Base-by-base conservation (phyloP, 1,140 invertebrate species). In the Drosophila grimshawi region DNA sequence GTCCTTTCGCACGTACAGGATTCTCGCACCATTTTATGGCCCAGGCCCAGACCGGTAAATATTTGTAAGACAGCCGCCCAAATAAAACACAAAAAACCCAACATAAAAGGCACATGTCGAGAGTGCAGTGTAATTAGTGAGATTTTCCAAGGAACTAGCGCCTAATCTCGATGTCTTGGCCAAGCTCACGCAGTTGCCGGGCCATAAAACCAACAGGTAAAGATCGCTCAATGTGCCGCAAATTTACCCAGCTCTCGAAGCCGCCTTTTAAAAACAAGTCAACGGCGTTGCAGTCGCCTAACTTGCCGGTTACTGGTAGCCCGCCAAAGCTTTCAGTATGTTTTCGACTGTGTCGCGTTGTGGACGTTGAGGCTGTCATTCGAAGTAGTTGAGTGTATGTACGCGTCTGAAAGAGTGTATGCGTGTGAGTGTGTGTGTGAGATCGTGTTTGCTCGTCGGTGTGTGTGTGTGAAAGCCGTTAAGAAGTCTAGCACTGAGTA, bases 261-360 rank as follows among this genome's bases (percentile, higher is more conserved):
- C 83, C 85, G 66, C 4, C 4, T 35, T 57, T 74, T 70, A 3
- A 7, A 32, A 8, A 11, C 45, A 61, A 48, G 7, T 41, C 43
- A 61, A 70, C 81, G 81, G 74, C 81, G 81, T 71, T 79, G 30
- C 37, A 33, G 30, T 49, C 51, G 48, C 63, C 49, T 27, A 43
- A 27, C 37, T 59, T 66, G 55, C 66, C 71, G 66, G 75, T 19
- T 53, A 53, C 56, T 73, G 70, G 68, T 68, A 73, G 57, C 10
- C 57, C 27, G 62, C 45, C 45, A 49, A 39, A 86, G 85, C 83
- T 89, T 80, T 79, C 51, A 88, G 85, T 88, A 48, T 72, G 74
- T 76, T 49, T 89, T 85, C 57, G 66, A 81, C 85, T 85, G 80
- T 80, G 74, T 70, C 80, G 83, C 85, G 83, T 56, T 77, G 57